Evolutionary conservation across 2,888 invertebrate species (phyloP).

Genomic region (Onthophagus sagittarius): DNA sequence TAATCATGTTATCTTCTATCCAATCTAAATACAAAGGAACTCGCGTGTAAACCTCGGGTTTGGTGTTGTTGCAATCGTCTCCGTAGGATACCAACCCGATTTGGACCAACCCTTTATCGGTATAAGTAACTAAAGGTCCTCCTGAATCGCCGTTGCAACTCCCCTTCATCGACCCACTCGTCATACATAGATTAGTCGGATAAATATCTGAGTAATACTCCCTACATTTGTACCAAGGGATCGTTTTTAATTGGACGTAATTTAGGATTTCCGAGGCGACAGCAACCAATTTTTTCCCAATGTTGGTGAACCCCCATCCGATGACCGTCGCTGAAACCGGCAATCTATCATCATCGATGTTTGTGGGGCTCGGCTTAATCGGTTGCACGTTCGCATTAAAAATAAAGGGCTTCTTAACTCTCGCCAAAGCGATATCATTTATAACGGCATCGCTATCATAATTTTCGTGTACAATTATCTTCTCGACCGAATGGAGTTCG

Average conservation of each 20-base stretch:
- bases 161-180: background rate
- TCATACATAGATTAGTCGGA: background rate
- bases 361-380: background rate
- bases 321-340: background rate
- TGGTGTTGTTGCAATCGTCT: background rate
- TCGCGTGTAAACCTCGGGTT: slow-evolving; percentile 1
- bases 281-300: background rate
- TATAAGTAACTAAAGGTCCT: background rate
- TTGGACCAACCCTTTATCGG: background rate
- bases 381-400: background rate
- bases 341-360: background rate
- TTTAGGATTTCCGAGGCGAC: background rate
- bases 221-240: background rate
- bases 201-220: background rate
- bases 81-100: background rate
- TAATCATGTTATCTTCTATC: too few relatives aligned
- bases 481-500: background rate
- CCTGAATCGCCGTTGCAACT: background rate
- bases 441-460: slow-evolving; percentile 13
- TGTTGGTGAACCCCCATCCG: background rate
- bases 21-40: background rate
- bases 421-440: slow-evolving; percentile 20
- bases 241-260: background rate
- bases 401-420: slow-evolving; percentile 1
- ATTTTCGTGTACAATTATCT: slow-evolving; percentile 19